Evolutionary conservation across 2,797 vertebrate genomes (phyloP), one percentile per base, ranked within the genome.

Genomic region (Takifugu ocellatus): DNA sequence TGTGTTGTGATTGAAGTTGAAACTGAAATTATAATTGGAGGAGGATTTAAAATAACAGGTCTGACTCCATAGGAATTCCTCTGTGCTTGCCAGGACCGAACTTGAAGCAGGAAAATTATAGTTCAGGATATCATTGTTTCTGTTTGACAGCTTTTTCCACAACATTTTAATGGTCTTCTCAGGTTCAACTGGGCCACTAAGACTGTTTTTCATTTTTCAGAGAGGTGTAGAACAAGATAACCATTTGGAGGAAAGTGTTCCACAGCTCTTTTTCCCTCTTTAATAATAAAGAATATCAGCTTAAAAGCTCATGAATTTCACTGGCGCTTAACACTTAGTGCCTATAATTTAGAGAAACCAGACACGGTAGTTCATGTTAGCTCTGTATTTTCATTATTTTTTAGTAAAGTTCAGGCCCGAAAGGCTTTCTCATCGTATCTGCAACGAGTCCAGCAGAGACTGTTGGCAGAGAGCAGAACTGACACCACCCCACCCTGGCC

Each of bases 371-470:
- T 39, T 39, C 12, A 14, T 14, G 12, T 12, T 39, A 39, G 10
- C 36, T 29, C 27, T 61, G 29, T 33, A 66, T 26, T 1, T 36
- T 61, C 63, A 63, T 26, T 56, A 46, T 57, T 45, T 63, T 87
- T 31, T 75, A 99, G 96, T 90, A 98, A 97, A 88, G 92, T 96
- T 24, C 97, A 98, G 87, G 96, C 96, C 46, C 94, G 97, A 56
- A 84, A 88, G 84, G 93, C 95, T 61, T 99, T 99, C 85, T 96
- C 95, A 74, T 93, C 93, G 27, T 99, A 98, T 82, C 92, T 99
- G 39, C 92, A 93, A 61, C 92, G 94, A 0, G 96, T 98, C 68
- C 94, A 97, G 75, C 84, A 91, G 61, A 93, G 96, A 56, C 90
- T 99, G 66, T 84, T 92, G 83, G 88, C 87, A 62, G 94, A 96